phyloP scores from a whole-genome alignment of 2,113 vertebrate species.

The Perca flavescens region DNA sequence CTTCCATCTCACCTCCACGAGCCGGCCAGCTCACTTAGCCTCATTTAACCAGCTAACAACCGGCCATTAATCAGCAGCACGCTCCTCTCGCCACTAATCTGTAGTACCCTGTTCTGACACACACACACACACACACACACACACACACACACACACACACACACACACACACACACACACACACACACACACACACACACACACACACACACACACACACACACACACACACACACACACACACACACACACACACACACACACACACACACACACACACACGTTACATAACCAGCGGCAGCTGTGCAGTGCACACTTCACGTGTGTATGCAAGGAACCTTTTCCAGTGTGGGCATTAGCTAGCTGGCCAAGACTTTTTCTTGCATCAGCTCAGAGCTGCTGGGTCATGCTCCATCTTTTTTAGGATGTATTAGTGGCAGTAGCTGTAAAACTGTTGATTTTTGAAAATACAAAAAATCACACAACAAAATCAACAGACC shows the following conservation, averaged over 20 bases:
- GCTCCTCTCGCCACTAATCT: constrained; percentile 61
- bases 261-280: background rate
- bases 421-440: background rate
- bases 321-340: background rate
- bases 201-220: too few relatives aligned
- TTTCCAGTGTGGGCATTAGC: constrained; percentile 1
- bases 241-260: too few relatives aligned
- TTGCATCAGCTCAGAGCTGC: background rate
- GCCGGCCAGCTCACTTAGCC: constrained; percentile 67
- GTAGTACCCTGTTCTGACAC: constrained; percentile 21
- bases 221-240: too few relatives aligned
- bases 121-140: too few relatives aligned
- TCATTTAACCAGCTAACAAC: constrained; percentile 75
- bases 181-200: too few relatives aligned
- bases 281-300: constrained; percentile 32
- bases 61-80: constrained; percentile 72
- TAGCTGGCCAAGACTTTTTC: constrained; percentile 33
- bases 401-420: background rate
- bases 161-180: too few relatives aligned
- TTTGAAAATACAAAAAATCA: background rate
- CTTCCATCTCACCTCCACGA: constrained; percentile 70
- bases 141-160: too few relatives aligned
- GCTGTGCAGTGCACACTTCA: constrained; percentile 19
- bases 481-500: background rate
- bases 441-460: background rate